Percentiles rank a stretch among this genome's conserved stretches.
These are phyloP conservation scores for Canis aureus DNA, from an alignment of 2,113 vertebrate genomes.

Conservation along the genomic window DNA sequence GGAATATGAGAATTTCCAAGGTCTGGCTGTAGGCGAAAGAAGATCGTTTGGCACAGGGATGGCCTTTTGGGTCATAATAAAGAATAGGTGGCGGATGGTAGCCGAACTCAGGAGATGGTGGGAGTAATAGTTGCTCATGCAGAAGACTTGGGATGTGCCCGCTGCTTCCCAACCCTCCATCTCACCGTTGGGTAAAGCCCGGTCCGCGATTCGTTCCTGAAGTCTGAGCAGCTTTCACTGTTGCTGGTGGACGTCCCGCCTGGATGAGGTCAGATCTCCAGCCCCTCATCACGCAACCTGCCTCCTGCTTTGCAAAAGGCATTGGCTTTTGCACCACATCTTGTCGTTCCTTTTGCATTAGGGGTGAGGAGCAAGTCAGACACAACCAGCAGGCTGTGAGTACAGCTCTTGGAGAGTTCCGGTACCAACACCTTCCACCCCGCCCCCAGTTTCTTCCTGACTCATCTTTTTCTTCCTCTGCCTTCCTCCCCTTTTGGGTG, in stretches of 20 bases:
- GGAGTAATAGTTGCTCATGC: neutral
- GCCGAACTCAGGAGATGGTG: neutral
- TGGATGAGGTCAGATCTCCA: neutral
- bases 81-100: neutral
- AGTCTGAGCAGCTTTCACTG: too few relatives aligned
- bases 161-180: neutral
- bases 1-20: accelerated
- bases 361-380: neutral
- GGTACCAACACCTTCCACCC: too few relatives aligned
- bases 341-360: accelerated
- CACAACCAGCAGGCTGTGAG: neutral
- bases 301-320: neutral
- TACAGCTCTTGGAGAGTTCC: neutral
- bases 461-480: neutral
- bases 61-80: too few relatives aligned
- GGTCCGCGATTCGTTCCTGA: accelerated
- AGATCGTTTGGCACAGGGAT: accelerated
- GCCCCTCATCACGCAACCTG: accelerated
- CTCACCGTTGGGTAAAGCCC: neutral
- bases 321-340: accelerated
- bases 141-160: neutral
- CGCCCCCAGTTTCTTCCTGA: neutral
- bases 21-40: too few relatives aligned
- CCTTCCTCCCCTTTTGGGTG: accelerated
- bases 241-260: neutral